Evolutionary conservation across 2,797 vertebrate genomes (phyloP).

Genomic region (Cuniculus paca): DNA sequence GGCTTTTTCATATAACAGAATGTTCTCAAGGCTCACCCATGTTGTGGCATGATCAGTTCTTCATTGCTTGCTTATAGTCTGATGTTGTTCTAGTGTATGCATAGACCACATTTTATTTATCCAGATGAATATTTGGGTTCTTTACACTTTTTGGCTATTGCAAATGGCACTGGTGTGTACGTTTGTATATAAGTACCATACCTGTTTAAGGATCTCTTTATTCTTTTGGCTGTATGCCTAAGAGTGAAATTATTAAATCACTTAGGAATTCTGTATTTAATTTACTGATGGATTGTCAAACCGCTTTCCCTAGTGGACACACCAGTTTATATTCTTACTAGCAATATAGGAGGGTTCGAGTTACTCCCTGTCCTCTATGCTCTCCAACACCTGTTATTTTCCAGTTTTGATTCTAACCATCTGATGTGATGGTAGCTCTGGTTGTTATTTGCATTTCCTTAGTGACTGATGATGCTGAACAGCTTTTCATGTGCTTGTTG

Average conservation of each 20-base stretch:
- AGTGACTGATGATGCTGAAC: neutral
- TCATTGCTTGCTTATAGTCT: neutral
- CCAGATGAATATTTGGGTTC: neutral
- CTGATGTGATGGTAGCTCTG: neutral
- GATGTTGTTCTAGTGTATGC: neutral
- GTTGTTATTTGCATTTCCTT: neutral
- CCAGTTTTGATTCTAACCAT: neutral
- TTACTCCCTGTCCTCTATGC: neutral
- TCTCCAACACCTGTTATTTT: neutral
- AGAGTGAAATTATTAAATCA: neutral
- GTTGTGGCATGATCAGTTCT: neutral
- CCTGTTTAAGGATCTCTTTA: neutral
- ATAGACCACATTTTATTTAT: neutral
- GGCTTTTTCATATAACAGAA: neutral
- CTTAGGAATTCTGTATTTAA: neutral
- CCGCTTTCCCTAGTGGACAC: neutral
- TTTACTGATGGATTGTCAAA: neutral
- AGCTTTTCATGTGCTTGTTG: neutral
- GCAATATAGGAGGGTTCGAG: neutral
- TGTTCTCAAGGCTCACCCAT: neutral
- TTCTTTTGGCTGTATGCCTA: neutral
- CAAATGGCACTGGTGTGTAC: neutral
- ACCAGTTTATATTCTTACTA: neutral
- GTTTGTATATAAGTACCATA: neutral
- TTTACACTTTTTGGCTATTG: neutral